These are phyloP conservation scores for Eclectus roratus DNA, from an alignment of 2,113 vertebrate species.

Conservation along the genomic window DNA sequence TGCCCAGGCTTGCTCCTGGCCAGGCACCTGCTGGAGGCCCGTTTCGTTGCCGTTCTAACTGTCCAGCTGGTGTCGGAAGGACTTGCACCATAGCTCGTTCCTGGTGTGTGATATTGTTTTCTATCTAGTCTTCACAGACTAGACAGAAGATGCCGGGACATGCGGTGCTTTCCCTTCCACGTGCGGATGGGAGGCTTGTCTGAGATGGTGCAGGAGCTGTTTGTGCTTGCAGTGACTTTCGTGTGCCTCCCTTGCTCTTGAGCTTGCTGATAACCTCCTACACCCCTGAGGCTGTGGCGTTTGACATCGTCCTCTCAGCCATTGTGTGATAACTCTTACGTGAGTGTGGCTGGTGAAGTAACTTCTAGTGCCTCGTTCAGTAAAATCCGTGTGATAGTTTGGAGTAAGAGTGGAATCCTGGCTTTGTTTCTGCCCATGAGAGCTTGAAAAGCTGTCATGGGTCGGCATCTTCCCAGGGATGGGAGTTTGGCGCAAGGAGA, in stretches of 20 bases:
- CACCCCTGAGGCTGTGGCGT: background rate
- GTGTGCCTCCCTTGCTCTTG: background rate
- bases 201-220: background rate
- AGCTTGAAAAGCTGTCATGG: background rate
- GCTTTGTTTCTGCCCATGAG: background rate
- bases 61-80: background rate
- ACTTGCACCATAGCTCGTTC: accelerated
- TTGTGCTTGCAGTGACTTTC: background rate
- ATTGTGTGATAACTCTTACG: no score
- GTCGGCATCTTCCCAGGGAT: accelerated
- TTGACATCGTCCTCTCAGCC: accelerated
- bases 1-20: background rate
- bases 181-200: background rate
- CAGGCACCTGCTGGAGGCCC: background rate
- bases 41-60: accelerated
- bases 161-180: background rate
- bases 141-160: background rate
- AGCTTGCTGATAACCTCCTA: background rate
- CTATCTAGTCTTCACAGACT: background rate
- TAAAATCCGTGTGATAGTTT: background rate
- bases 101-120: background rate
- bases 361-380: background rate
- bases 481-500: background rate
- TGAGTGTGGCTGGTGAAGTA: background rate
- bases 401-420: background rate